Evolutionary conservation across 2,888 invertebrate genomes (phyloP).

Genomic region (Crossocerus cetratus): DNA sequence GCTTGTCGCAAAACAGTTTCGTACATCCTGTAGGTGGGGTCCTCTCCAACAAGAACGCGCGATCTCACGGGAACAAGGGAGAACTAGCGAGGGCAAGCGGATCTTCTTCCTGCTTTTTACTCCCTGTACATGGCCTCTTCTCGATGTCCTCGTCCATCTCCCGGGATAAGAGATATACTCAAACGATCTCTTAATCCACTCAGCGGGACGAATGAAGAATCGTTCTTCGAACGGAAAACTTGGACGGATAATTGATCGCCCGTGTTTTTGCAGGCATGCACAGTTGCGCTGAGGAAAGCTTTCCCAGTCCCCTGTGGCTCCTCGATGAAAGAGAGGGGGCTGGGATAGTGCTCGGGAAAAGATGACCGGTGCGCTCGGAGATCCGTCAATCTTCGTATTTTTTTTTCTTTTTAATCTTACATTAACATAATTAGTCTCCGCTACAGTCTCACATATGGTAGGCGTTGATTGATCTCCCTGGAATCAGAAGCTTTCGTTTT

Average conservation of each 20-base stretch:
- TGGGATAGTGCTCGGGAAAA: too few relatives aligned
- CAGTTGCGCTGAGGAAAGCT: slow-evolving; percentile 24
- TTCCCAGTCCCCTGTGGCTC: not conserved
- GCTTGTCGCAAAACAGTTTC: slow-evolving; percentile 52
- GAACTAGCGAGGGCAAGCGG: slow-evolving; percentile 17
- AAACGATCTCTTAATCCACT: slow-evolving; percentile 58
- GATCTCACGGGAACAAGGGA: slow-evolving; percentile 3
- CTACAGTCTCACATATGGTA: too few relatives aligned
- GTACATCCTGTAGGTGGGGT: slow-evolving; percentile 22
- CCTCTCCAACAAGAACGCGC: not conserved
- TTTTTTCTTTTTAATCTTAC: too few relatives aligned
- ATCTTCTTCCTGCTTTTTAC: slow-evolving; percentile 16
- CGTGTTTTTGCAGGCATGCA: slow-evolving; percentile 22
- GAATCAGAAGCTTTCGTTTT: too few relatives aligned
- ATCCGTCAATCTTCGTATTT: too few relatives aligned
- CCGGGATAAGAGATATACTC: slow-evolving; percentile 43
- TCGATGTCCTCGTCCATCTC: not conserved
- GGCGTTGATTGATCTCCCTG: too few relatives aligned
- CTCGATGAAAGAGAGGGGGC: too few relatives aligned
- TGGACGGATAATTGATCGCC: slow-evolving; percentile 52
- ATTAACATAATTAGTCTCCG: too few relatives aligned
- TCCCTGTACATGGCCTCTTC: not conserved
- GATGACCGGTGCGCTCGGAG: too few relatives aligned
- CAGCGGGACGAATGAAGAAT: slow-evolving; percentile 28
- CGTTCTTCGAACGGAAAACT: slow-evolving; percentile 46